Evolutionary conservation across 2,797 vertebrate species (phyloP).

Genomic region (Amphiprion clarkii): DNA sequence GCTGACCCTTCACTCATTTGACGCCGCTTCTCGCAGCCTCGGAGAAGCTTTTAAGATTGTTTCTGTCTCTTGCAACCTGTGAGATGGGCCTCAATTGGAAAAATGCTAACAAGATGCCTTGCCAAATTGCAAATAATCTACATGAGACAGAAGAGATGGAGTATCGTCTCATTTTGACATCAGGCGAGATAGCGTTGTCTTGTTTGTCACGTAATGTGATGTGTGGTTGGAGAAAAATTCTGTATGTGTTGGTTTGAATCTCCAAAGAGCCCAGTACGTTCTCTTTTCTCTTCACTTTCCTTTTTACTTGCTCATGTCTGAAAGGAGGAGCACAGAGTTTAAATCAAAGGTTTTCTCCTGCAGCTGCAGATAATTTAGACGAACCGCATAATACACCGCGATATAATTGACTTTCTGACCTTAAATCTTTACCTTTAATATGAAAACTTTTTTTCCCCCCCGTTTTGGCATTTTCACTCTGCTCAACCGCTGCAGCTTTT

Average conservation of each 20-base stretch:
- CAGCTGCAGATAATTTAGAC: slow-evolving; percentile 15
- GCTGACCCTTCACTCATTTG: slow-evolving; percentile 85
- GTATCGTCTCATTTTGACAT: slow-evolving; percentile 60
- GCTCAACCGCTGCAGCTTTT: slow-evolving; percentile 20
- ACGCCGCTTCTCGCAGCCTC: slow-evolving; percentile 62
- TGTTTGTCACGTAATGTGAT: slow-evolving; percentile 61
- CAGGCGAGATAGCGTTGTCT: slow-evolving; percentile 59
- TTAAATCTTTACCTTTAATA: slow-evolving; percentile 22
- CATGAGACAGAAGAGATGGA: slow-evolving; percentile 57
- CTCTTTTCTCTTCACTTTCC: slow-evolving; percentile 8
- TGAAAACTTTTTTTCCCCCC: slow-evolving; percentile 4
- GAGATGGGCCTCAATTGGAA: slow-evolving; percentile 60
- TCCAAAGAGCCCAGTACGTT: slow-evolving; percentile 17
- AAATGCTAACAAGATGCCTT: slow-evolving; percentile 73
- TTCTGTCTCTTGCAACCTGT: slow-evolving; percentile 72
- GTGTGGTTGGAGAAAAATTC: slow-evolving; percentile 23
- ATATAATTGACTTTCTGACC: slow-evolving; percentile 30
- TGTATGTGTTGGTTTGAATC: slow-evolving; percentile 40
- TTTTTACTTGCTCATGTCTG: slow-evolving; percentile 12
- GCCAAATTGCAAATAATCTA: slow-evolving; percentile 74
- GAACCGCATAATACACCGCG: slow-evolving; percentile 7
- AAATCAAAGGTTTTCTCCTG: slow-evolving; percentile 29
- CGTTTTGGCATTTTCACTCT: slow-evolving; percentile 38
- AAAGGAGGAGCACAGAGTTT: slow-evolving; percentile 11
- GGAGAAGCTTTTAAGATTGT: slow-evolving; percentile 78